phyloP scores from a whole-genome alignment of 2,113 vertebrate genomes.

The Lophochroa leadbeateri region DNA sequence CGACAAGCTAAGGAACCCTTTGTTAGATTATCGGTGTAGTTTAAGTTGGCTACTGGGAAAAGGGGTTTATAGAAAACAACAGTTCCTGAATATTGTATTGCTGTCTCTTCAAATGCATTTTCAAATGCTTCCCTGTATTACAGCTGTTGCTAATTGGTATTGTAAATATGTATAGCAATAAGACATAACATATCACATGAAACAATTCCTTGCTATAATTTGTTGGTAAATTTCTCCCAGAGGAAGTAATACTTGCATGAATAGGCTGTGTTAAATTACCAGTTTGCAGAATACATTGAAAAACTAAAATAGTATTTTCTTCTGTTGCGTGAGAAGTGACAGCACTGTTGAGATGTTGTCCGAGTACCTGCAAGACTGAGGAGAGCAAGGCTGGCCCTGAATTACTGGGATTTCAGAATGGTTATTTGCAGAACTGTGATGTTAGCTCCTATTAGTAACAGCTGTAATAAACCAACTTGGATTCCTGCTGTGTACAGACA shows the following conservation, averaged over 20 bases:
- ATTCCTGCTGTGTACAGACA: not conserved
- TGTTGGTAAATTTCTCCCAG: not conserved
- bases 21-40: too few relatives aligned
- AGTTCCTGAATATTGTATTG: not conserved
- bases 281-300: not conserved
- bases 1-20: not conserved
- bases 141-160: not conserved
- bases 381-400: not conserved
- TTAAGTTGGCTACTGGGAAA: not conserved
- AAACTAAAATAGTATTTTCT: not conserved
- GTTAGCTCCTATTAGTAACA: not conserved
- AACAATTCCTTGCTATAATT: not conserved
- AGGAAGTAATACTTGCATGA: not conserved
- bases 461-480: not conserved
- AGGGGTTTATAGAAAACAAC: not conserved
- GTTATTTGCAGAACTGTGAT: not conserved
- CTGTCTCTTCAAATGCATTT: not conserved
- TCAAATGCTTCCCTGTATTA: not conserved
- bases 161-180: not conserved
- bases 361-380: not conserved
- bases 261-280: not conserved
- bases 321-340: not conserved
- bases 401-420: not conserved
- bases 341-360: not conserved
- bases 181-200: not conserved